These are phyloP conservation scores for Mixornis gularis DNA, from an alignment of 2,113 vertebrate genomes.

Conservation along the genomic window DNA sequence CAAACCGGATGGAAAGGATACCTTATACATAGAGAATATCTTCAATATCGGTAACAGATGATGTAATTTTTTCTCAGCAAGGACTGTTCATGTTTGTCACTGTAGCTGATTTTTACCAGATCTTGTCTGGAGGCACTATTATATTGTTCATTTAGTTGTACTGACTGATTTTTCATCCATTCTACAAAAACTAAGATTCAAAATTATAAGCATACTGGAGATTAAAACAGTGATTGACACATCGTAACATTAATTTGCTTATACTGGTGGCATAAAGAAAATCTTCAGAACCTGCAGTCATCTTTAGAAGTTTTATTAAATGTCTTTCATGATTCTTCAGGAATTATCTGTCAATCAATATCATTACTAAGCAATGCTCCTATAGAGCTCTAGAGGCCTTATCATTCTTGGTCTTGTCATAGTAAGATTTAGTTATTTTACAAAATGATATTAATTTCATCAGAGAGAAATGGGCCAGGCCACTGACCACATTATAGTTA, in stretches of 20 bases:
- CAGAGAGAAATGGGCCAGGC: neutral
- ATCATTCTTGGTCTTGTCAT: neutral
- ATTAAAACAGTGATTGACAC: neutral
- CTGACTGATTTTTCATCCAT: neutral
- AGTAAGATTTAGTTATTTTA: neutral
- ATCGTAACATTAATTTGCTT: conserved; percentile 34
- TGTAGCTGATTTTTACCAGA: neutral
- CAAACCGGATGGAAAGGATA: neutral
- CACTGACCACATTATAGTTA: neutral
- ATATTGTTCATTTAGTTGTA: neutral
- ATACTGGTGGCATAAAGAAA: neutral
- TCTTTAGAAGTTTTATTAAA: conserved; percentile 34
- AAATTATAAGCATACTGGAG: neutral
- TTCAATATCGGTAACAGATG: neutral
- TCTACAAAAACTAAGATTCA: neutral
- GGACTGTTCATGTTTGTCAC: neutral
- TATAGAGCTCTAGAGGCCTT: neutral
- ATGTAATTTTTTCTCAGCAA: neutral
- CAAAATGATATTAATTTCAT: neutral
- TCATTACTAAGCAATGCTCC: neutral
- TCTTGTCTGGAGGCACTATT: neutral
- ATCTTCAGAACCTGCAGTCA: neutral
- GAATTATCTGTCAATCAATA: conserved; percentile 9
- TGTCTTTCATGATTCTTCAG: neutral
- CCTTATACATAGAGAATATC: neutral